A percentile compares a stretch with the other conserved stretches of the same genome.
Conservation (phyloP, 2,888 invertebrate species). For the Catocala nupta region DNA sequence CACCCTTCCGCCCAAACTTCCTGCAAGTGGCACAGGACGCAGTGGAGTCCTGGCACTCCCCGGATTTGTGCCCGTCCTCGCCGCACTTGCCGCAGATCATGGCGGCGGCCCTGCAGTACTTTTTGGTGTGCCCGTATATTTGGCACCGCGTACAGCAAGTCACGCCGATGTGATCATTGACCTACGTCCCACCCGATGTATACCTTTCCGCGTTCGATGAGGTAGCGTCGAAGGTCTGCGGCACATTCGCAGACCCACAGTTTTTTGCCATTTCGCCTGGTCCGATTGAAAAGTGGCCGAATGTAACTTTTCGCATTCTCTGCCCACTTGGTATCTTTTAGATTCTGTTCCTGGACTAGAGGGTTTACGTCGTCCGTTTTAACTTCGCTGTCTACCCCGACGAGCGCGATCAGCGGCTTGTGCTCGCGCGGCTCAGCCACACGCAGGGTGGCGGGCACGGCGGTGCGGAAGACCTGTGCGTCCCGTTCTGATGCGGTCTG, state of each 20-base stretch:
- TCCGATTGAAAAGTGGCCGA: neutral
- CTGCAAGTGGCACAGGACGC: too few relatives aligned
- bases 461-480: too few relatives aligned
- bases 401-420: neutral
- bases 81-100: conserved; percentile 30
- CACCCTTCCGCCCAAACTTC: too few relatives aligned
- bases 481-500: too few relatives aligned
- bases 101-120: conserved; percentile 34
- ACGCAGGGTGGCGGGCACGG: too few relatives aligned
- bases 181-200: conserved; percentile 42
- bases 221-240: neutral
- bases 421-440: too few relatives aligned
- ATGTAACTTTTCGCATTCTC: neutral
- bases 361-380: neutral
- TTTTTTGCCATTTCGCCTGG: neutral
- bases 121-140: conserved; percentile 56
- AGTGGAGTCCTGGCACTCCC: too few relatives aligned
- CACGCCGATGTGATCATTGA: conserved; percentile 16
- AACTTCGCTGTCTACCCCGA: neutral
- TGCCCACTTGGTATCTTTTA: too few relatives aligned
- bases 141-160: conserved; percentile 57
- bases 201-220: neutral
- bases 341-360: neutral
- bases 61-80: too few relatives aligned
- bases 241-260: neutral